phyloP scores from a whole-genome alignment of 2,888 invertebrate species.

The Dioctria rufipes region DNA sequence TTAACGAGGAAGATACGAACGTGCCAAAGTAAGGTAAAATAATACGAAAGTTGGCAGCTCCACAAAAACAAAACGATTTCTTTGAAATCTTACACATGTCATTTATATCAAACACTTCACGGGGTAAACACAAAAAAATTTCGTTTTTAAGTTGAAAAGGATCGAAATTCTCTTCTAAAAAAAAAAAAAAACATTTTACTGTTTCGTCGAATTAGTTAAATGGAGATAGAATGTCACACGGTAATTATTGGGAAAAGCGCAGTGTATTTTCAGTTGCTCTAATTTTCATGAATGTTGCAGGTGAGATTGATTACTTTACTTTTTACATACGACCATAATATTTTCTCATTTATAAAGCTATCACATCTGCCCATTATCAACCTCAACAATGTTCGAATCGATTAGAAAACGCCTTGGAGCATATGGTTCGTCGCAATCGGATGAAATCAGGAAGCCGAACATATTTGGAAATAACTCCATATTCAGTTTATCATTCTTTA shows the following conservation, averaged over 20 bases:
- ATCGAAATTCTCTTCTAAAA: background rate
- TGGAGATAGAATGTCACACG: slow-evolving; percentile 16
- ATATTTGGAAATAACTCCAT: slow-evolving; percentile 65
- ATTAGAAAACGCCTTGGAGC: slow-evolving; percentile 79
- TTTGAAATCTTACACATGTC: background rate
- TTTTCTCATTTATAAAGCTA: background rate
- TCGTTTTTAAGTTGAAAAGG: background rate
- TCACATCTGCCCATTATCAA: slow-evolving; percentile 58
- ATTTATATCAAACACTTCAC: background rate
- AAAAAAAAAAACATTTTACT: background rate
- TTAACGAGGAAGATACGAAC: background rate
- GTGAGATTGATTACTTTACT: background rate
- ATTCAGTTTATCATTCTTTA: slow-evolving; percentile 67
- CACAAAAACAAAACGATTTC: background rate
- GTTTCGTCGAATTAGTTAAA: background rate
- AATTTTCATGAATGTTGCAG: background rate
- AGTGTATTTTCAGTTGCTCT: slow-evolving; percentile 2
- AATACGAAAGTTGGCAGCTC: background rate
- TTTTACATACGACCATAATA: background rate
- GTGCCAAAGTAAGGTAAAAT: background rate
- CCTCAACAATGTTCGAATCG: slow-evolving; percentile 77
- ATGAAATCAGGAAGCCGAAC: slow-evolving; percentile 65
- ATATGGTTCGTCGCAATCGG: slow-evolving; percentile 72
- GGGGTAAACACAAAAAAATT: background rate
- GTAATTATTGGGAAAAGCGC: background rate